Percentiles rank a stretch among this genome's conserved stretches.
Conservation (phyloP, 2,888 invertebrate genomes). For the Luperina nickerlii region DNA sequence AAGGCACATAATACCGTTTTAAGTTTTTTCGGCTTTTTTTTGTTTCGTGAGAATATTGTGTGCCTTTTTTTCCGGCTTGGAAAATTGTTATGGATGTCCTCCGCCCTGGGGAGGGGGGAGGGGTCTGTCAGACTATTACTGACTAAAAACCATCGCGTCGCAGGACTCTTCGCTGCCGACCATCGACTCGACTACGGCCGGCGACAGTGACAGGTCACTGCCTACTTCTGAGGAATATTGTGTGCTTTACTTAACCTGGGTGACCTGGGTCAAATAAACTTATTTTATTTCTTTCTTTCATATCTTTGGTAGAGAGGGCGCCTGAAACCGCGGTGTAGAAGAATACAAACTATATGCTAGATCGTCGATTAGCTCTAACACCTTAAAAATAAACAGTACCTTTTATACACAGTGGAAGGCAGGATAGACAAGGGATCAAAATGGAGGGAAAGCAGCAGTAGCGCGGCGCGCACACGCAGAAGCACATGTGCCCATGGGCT, state of each 20-base stretch:
- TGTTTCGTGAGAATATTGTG: no score
- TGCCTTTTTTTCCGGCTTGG: no score
- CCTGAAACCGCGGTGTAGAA: neutral
- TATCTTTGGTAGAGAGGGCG: no score
- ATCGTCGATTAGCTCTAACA: neutral
- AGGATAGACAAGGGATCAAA: constrained; percentile 76
- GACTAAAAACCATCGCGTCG: no score
- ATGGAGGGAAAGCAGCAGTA: constrained; percentile 77
- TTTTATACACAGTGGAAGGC: constrained; percentile 73
- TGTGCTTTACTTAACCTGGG: neutral
- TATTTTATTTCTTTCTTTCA: neutral
- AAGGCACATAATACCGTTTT: neutral
- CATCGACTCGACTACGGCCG: no score
- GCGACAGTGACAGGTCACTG: no score
- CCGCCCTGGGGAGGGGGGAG: no score
- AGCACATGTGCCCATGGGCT: constrained; percentile 76
- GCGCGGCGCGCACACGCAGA: constrained; percentile 77
- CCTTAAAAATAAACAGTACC: neutral
- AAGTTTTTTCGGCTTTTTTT: no score
- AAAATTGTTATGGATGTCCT: no score
- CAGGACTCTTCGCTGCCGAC: no score
- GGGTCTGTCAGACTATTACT: no score
- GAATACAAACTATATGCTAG: neutral
- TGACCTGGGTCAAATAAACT: neutral
- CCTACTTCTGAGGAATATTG: no score